Evolutionary conservation across 2,888 invertebrate genomes (phyloP), one percentile per base, ranked within the genome.

Genomic region (Galerucella pusilla): DNA sequence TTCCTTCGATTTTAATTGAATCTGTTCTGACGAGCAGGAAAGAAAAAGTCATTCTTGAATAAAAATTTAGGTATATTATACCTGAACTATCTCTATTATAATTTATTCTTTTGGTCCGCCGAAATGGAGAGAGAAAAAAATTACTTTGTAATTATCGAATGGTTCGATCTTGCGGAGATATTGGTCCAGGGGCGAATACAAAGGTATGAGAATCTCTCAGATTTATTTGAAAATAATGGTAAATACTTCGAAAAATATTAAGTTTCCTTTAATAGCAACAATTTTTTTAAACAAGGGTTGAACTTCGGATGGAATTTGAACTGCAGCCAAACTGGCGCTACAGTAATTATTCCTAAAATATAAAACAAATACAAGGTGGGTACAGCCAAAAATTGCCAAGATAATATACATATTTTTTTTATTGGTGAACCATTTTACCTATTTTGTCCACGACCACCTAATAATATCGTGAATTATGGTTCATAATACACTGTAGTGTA

Each of bases 41-140:
- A 80, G 75, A 71, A 57, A 57, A 72, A 73, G 77, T 76, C 73
- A 76, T 76, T 76, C 73, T 71, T 49, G 14, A 73, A 65, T 71
- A 73, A 45, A 61, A 68, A 16, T 65, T 65, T 65, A 20, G 45
- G 64, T 45, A 6, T 14, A 54, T 64, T 74, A 76, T 76, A 76
- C 76, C 76, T 76, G 76, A 71, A 71, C 70, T 77, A 78, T 75
- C 78, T 78, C 68, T 76, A 73, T 77, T 75, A 74, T 80, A 79
- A 80, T 80, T 78, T 79, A 80, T 79, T 80, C 80, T 70, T 77
- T 80, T 74, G 73, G 71, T 69, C 72, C 73, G 78, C 77, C 79
- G 78, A 78, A 78, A 73, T 20, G 60, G 65, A 74, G 16, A 16
- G 9, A 16, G 57, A 67, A 74, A 35, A 68, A 71, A 71, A 57